A percentile compares a stretch with the other conserved stretches of the same genome.
These are phyloP conservation scores for Parapristionchus giblindavisi DNA, from an alignment of 2,888 invertebrate species.

Conservation along the genomic window DNA sequence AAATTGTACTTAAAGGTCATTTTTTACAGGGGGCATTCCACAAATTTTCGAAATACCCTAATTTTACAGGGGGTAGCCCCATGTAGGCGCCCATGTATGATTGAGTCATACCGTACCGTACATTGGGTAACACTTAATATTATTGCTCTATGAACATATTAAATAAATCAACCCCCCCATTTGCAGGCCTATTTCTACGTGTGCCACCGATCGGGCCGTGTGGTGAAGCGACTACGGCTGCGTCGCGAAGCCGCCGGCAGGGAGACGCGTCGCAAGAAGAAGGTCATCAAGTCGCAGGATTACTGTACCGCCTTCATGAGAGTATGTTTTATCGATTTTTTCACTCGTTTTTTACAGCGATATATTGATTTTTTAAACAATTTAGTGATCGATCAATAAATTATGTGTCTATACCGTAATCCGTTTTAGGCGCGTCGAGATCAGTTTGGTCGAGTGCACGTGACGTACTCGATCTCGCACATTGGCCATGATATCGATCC, in stretches of 20 bases:
- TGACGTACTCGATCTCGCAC: conserved; percentile 19
- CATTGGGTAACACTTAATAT: too few relatives aligned
- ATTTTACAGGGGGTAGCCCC: too few relatives aligned
- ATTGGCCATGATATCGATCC: conserved; percentile 31
- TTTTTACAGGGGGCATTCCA: too few relatives aligned
- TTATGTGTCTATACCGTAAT: neutral
- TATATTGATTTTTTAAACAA: neutral
- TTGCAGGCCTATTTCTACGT: conserved; percentile 17
- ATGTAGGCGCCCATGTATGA: too few relatives aligned
- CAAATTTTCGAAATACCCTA: too few relatives aligned
- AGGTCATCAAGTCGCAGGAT: conserved; percentile 18
- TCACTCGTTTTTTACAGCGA: neutral
- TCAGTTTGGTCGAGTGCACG: conserved; percentile 8
- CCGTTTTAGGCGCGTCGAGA: conserved; percentile 11
- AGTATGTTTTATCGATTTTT: too few relatives aligned
- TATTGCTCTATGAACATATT: too few relatives aligned
- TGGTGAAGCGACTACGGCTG: neutral
- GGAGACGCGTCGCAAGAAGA: neutral
- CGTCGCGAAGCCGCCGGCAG: neutral
- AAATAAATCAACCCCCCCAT: too few relatives aligned
- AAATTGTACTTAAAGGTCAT: too few relatives aligned
- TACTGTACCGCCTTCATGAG: conserved; percentile 26
- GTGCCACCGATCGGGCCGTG: conserved; percentile 27
- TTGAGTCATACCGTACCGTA: too few relatives aligned
- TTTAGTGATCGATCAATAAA: neutral